Evolutionary conservation across 2,113 vertebrate genomes (phyloP).

Genomic region (Labrus mixtus): DNA sequence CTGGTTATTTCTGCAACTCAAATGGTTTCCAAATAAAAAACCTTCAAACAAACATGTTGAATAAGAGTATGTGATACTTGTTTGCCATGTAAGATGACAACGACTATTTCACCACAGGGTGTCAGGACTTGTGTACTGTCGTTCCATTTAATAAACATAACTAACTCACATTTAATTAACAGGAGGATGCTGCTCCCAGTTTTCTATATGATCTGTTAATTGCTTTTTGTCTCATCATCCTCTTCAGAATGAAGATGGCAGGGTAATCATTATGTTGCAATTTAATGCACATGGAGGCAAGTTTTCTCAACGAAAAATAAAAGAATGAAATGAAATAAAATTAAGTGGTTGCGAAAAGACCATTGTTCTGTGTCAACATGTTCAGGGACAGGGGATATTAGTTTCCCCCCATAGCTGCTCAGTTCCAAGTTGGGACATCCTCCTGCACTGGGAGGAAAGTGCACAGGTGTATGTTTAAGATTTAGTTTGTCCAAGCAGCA

Average conservation of each 20-base stretch:
- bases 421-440: neutral
- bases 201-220: neutral
- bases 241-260: neutral
- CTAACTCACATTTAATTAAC: neutral
- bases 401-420: constrained; percentile 13
- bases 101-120: too few species aligned
- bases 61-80: too few species aligned
- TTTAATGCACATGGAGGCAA: neutral
- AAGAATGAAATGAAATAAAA: too few species aligned
- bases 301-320: neutral
- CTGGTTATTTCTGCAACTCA: too few species aligned
- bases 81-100: too few species aligned
- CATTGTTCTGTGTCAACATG: neutral
- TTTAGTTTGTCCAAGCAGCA: neutral
- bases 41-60: neutral
- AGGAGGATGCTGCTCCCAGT: neutral
- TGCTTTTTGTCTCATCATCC: neutral
- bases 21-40: too few species aligned
- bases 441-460: constrained; percentile 13
- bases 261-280: neutral
- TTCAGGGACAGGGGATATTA: neutral
- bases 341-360: neutral
- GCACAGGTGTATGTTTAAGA: constrained; percentile 17
- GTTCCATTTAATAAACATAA: too few species aligned
- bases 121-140: too few species aligned